Percentiles rank a stretch among this genome's conserved stretches.
These are phyloP conservation scores for Phasianus colchicus DNA, from an alignment of 2,113 vertebrate genomes.

Conservation along the genomic window DNA sequence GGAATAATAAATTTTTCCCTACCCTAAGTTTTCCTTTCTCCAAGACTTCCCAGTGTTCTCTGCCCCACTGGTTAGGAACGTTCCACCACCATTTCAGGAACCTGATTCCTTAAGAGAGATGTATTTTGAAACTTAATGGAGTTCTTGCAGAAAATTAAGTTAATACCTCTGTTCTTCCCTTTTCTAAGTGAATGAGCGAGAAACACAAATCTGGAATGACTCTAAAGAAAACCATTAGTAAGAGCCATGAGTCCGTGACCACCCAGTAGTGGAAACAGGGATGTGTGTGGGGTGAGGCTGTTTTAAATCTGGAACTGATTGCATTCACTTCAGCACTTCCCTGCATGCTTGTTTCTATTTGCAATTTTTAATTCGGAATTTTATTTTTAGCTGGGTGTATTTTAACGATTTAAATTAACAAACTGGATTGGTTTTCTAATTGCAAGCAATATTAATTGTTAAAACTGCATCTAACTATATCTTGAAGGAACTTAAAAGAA, in stretches of 20 bases:
- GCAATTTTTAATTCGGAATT: neutral
- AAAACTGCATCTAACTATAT: neutral
- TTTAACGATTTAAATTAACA: neutral
- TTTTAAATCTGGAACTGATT: constrained; percentile 55
- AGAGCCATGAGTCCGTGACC: constrained; percentile 14
- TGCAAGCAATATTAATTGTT: neutral
- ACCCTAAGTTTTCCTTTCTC: neutral
- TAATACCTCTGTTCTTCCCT: constrained; percentile 31
- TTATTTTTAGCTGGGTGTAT: constrained; percentile 48
- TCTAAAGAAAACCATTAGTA: constrained; percentile 37
- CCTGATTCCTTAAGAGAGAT: neutral
- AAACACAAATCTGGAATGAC: constrained; percentile 53
- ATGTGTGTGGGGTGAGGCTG: neutral
- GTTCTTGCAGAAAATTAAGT: constrained; percentile 38
- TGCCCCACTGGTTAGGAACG: neutral
- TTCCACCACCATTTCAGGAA: neutral
- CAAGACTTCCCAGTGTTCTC: neutral
- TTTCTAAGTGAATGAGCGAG: constrained; percentile 46
- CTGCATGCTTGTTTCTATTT: constrained; percentile 15
- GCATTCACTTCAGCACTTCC: constrained; percentile 15
- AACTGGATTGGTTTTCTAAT: neutral
- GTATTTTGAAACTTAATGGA: constrained; percentile 15
- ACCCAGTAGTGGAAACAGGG: constrained; percentile 46
- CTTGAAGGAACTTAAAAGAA: neutral
- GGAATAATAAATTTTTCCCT: neutral